Conservation (phyloP, 2,113 vertebrate genomes). For the Festucalex cinctus region DNA sequence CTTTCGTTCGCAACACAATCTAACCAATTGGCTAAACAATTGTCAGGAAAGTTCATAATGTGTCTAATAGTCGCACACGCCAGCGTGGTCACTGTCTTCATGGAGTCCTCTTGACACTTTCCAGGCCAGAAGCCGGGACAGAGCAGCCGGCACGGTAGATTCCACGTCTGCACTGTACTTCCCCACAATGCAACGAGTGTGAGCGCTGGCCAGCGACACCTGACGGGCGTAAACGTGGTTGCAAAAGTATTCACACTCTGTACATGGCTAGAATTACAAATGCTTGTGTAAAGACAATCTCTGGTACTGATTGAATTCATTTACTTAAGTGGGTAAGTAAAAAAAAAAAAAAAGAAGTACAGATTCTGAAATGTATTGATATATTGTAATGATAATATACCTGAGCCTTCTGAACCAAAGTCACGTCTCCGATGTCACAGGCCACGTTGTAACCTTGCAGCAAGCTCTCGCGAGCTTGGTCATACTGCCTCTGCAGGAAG, state of each 20-base stretch:
- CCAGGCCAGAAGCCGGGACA: constrained; percentile 72
- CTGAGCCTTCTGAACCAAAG: constrained; percentile 70
- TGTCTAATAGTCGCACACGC: neutral
- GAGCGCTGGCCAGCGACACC: constrained; percentile 69
- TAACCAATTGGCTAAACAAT: too few species aligned
- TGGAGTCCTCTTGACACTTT: constrained; percentile 41
- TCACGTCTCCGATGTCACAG: constrained; percentile 35
- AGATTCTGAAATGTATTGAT: too few species aligned
- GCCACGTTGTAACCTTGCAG: constrained; percentile 70
- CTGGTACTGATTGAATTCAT: too few species aligned
- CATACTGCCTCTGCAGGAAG: constrained; percentile 15
- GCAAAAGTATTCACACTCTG: neutral
- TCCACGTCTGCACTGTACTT: constrained; percentile 47
- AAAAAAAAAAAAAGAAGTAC: too few species aligned
- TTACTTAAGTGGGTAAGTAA: too few species aligned
- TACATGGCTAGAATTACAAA: too few species aligned
- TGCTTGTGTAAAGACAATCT: too few species aligned
- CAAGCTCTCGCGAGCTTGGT: constrained; percentile 55
- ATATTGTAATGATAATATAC: constrained; percentile 15
- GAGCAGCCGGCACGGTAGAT: constrained; percentile 34
- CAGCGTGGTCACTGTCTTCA: neutral
- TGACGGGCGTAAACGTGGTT: neutral
- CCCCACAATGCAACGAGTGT: constrained; percentile 44
- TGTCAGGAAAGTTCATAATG: too few species aligned
- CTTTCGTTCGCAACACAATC: too few species aligned